A percentile compares a stretch with the other conserved stretches of the same genome.
These are phyloP conservation scores for Blera fallax DNA, from an alignment of 2,888 invertebrate species.

Conservation along the genomic window DNA sequence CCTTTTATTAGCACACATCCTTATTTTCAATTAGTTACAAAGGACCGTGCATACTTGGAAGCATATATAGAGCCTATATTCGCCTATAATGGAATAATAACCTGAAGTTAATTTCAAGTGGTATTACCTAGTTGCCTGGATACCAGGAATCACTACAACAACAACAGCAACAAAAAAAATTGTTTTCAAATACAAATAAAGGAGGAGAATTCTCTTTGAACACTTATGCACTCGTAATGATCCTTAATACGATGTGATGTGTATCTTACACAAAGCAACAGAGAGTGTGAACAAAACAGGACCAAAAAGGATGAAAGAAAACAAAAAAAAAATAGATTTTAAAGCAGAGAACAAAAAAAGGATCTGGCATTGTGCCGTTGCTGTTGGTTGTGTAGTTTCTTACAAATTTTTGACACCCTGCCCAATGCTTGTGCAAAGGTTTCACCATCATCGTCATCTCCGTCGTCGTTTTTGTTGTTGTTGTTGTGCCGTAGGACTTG, in stretches of 20 bases:
- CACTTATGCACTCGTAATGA: constrained; percentile 33
- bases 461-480: no score
- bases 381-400: constrained; percentile 1
- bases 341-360: constrained; percentile 51
- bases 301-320: constrained; percentile 32
- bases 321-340: constrained; percentile 52
- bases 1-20: constrained; percentile 44
- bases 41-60: not conserved
- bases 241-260: constrained; percentile 11
- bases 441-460: not conserved
- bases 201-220: not conserved
- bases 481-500: no score
- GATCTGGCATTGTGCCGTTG: constrained; percentile 28
- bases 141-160: constrained; percentile 25
- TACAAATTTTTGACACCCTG: constrained; percentile 31
- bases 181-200: not conserved
- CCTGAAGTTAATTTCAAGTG: constrained; percentile 60
- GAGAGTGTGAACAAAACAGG: constrained; percentile 30
- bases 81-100: constrained; percentile 58
- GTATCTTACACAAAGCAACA: not conserved
- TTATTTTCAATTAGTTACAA: constrained; percentile 15
- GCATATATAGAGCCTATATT: not conserved
- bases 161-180: not conserved
- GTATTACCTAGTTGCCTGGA: constrained; percentile 22
- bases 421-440: not conserved